Conservation (phyloP, 2,797 vertebrate genomes). For the Anisognathus igniventris region DNA sequence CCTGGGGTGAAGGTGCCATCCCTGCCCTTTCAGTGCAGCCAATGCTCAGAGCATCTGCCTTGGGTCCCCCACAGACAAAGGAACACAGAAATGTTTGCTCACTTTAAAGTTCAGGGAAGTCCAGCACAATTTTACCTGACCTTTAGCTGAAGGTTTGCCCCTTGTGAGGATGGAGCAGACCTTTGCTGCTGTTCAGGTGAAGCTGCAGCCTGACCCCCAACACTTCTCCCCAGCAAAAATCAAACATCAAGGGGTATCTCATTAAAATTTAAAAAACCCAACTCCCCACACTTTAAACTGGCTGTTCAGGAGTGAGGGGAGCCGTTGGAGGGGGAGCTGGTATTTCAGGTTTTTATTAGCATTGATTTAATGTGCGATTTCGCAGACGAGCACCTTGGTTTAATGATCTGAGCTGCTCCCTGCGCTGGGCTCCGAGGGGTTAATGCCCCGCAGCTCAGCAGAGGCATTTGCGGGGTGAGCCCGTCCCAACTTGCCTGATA, state of each 20-base stretch:
- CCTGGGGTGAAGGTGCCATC: too few species aligned
- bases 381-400: not conserved
- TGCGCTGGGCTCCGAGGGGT: not conserved
- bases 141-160: conserved; percentile 13
- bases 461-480: not conserved
- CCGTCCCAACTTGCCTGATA: conserved; percentile 71
- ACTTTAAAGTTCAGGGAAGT: not conserved
- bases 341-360: not conserved
- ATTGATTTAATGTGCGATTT: not conserved
- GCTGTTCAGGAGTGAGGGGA: not conserved
- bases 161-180: not conserved
- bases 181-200: not conserved
- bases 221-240: not conserved
- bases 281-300: not conserved
- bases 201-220: not conserved
- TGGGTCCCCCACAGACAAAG: not conserved
- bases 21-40: not conserved
- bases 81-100: not conserved
- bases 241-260: not conserved
- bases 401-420: not conserved
- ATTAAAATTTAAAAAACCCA: not conserved
- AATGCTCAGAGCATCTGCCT: not conserved
- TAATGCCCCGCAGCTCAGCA: conserved; percentile 18
- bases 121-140: not conserved
- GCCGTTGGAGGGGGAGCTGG: not conserved